phyloP scores from a whole-genome alignment of 2,797 vertebrate genomes.

The Sciurus carolinensis region DNA sequence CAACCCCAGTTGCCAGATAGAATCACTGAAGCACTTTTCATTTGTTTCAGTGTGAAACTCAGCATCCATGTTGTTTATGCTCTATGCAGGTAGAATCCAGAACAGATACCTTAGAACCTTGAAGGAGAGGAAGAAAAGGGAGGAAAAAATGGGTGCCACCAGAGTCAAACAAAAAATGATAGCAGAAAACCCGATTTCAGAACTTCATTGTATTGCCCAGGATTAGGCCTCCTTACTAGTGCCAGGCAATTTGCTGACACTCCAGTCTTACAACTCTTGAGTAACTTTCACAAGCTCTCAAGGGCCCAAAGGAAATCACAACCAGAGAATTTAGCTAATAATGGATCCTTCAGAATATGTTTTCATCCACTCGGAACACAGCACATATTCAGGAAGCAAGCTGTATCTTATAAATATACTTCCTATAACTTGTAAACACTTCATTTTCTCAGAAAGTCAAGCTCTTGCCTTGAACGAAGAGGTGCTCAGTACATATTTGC shows the following conservation, averaged over 20 bases:
- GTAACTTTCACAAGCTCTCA: conserved; percentile 60
- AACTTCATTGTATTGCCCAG: not conserved
- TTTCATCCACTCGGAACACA: conserved; percentile 61
- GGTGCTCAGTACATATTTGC: not conserved
- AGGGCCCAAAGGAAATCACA: conserved; percentile 37
- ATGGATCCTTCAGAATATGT: not conserved
- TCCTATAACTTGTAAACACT: conserved; percentile 41
- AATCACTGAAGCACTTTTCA: not conserved
- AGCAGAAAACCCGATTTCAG: conserved; percentile 2
- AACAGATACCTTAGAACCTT: not conserved
- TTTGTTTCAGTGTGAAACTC: not conserved
- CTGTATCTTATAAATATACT: conserved; percentile 1
- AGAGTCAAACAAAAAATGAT: conserved; percentile 29
- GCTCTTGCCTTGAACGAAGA: conserved; percentile 47
- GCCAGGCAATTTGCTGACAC: conserved; percentile 38
- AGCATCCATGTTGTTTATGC: not conserved
- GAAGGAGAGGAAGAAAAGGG: not conserved
- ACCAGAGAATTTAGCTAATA: conserved; percentile 28
- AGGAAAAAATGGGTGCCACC: not conserved
- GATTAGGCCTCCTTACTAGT: not conserved
- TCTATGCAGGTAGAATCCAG: conserved; percentile 12
- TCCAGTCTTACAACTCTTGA: conserved; percentile 6
- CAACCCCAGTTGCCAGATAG: not conserved
- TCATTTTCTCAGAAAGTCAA: conserved; percentile 16
- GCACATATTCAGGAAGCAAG: conserved; percentile 39